These are phyloP conservation scores for Acanthurus tractus DNA, from an alignment of 2,797 vertebrate genomes.

Conservation along the genomic window DNA sequence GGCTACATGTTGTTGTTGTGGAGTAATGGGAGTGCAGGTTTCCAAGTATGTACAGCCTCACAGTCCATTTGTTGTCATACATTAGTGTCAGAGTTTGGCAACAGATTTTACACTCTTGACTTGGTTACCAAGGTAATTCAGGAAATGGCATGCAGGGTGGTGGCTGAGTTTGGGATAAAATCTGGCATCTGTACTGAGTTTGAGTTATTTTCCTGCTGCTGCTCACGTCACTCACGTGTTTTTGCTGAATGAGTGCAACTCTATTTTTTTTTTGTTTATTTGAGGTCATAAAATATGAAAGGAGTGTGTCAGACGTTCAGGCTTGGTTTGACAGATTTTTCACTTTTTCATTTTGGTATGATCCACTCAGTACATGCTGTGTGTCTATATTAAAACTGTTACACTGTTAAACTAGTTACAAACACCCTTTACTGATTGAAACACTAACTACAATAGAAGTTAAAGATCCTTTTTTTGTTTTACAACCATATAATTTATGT, in stretches of 20 bases:
- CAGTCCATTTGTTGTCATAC: slow-evolving; percentile 33
- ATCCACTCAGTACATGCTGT: not conserved
- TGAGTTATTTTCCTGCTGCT: slow-evolving; percentile 33
- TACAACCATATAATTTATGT: too few relatives aligned
- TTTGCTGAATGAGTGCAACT: not conserved
- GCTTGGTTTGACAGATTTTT: not conserved
- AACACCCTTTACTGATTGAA: too few relatives aligned
- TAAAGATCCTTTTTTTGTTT: too few relatives aligned
- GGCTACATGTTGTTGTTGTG: slow-evolving; percentile 40
- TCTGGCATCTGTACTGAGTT: slow-evolving; percentile 31
- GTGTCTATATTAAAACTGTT: too few relatives aligned
- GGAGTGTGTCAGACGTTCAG: not conserved
- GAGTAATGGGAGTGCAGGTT: slow-evolving; percentile 21
- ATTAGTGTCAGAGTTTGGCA: slow-evolving; percentile 54
- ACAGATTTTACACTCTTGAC: slow-evolving; percentile 50
- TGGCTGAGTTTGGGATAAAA: slow-evolving; percentile 44
- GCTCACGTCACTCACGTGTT: slow-evolving; percentile 6
- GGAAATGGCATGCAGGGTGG: slow-evolving; percentile 60
- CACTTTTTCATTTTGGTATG: not conserved
- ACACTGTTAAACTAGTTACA: too few relatives aligned
- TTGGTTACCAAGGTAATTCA: slow-evolving; percentile 46
- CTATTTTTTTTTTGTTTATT: slow-evolving; percentile 2
- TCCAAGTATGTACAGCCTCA: slow-evolving; percentile 33
- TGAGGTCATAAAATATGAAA: slow-evolving; percentile 4
- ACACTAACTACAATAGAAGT: too few relatives aligned